Base-by-base conservation (phyloP, 2,888 invertebrate genomes). In the Acrocera orbiculus region DNA sequence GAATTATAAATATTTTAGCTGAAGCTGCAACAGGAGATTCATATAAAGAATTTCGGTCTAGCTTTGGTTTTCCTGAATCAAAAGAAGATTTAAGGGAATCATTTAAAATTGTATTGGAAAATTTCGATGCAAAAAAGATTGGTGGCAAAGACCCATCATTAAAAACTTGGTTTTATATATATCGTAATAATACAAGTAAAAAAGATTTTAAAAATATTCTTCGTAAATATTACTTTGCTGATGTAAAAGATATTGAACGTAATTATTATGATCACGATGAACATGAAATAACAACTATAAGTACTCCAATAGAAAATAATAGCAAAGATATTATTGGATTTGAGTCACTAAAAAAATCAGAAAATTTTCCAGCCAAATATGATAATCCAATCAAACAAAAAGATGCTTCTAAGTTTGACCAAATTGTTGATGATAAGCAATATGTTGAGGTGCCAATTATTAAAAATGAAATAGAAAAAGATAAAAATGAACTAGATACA, bases 121-220 rank as follows among this genome's bases (percentile, higher is more conserved):
- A 46, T 41, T 54, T 54, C 27, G 47, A 52, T 39, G 45, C 47
- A 20, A 32, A 36, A 23, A 16, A 17, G 6, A 45, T 41, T 0
- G 45, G 47, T 3, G 41, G 43, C 3, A 40, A 44, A 6, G 59
- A 62, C 37, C 73, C 73, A 2, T 70, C 73, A 42, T 58, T 75
- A 41, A 70, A 71, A 48, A 73, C 71, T 45, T 75, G 68, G 62
- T 67, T 75, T 46, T 75, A 75, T 44, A 66, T 75, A 5, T 75
- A 74, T 51, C 70, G 70, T 46, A 74, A 74, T 45, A 67, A 70
- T 46, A 68, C 69, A 1, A 68, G 69, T 4, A 65, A 67, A 38
- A 66, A 71, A 25, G 66, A 67, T 16, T 74, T 68, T 47, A 70
- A 68, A 43, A 61, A 67, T 42, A 54, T 69, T 29, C 49, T 75